Evolutionary conservation across 2,797 vertebrate species (phyloP).

Genomic region (Alauda arvensis): DNA sequence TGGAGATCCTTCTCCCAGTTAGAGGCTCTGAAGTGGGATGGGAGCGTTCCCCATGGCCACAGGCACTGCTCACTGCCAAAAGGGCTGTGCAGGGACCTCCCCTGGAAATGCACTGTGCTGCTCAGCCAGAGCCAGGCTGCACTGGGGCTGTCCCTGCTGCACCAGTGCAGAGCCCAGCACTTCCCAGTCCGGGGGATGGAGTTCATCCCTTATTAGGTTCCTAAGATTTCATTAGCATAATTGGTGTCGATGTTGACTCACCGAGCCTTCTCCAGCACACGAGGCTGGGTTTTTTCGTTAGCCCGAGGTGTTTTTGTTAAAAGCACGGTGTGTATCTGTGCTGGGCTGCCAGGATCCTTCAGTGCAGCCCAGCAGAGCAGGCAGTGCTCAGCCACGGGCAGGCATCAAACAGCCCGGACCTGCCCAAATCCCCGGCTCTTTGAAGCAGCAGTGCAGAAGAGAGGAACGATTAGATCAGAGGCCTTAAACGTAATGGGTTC

Average conservation of each 20-base stretch:
- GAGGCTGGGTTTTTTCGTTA: background rate
- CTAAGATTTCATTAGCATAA: background rate
- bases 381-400: constrained; percentile 53
- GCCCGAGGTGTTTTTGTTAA: background rate
- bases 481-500: constrained; percentile 63
- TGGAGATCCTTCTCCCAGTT: accelerated
- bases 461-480: constrained; percentile 67
- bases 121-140: accelerated
- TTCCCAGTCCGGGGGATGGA: background rate
- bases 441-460: constrained; percentile 57
- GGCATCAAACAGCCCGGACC: constrained; percentile 66
- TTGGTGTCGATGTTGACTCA: background rate
- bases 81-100: accelerated
- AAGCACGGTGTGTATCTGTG: background rate
- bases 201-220: background rate
- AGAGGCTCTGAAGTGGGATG: background rate
- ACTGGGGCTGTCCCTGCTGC: background rate
- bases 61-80: accelerated
- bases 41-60: accelerated
- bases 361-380: constrained; percentile 59
- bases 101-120: background rate
- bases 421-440: constrained; percentile 58
- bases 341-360: constrained; percentile 43
- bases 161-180: background rate
- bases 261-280: background rate